phyloP scores from a whole-genome alignment of 2,797 vertebrate genomes.

The Eulemur mongoz region DNA sequence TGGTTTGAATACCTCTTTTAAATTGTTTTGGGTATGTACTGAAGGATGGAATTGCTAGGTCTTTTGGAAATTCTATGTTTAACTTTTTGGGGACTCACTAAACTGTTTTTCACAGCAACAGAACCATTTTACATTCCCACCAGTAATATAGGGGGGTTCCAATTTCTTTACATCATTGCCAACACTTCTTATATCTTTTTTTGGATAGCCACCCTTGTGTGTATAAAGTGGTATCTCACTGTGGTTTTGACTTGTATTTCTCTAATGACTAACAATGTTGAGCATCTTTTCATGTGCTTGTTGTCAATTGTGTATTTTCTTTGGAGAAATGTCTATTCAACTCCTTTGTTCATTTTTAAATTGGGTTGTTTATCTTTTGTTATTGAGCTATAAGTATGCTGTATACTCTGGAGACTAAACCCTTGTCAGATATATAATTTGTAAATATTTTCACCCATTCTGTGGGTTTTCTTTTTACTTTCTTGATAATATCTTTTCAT shows the following conservation, averaged over 20 bases:
- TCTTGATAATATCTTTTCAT: background rate
- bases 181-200: background rate
- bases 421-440: background rate
- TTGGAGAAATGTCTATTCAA: background rate
- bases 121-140: background rate
- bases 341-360: background rate
- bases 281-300: background rate
- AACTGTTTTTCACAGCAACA: background rate
- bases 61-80: background rate
- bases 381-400: background rate
- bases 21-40: background rate
- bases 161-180: background rate
- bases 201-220: background rate
- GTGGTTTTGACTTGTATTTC: slow-evolving; percentile 19
- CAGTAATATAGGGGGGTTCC: background rate
- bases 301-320: background rate
- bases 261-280: background rate
- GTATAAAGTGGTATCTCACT: background rate
- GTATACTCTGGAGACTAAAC: background rate
- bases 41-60: background rate
- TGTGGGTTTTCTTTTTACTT: background rate
- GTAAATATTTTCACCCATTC: background rate
- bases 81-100: background rate
- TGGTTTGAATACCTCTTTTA: background rate
- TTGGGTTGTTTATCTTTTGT: background rate